Percentiles rank a stretch among this genome's conserved stretches.
These are phyloP conservation scores for Halesus radiatus DNA, from an alignment of 1,140 invertebrate species.

Conservation along the genomic window DNA sequence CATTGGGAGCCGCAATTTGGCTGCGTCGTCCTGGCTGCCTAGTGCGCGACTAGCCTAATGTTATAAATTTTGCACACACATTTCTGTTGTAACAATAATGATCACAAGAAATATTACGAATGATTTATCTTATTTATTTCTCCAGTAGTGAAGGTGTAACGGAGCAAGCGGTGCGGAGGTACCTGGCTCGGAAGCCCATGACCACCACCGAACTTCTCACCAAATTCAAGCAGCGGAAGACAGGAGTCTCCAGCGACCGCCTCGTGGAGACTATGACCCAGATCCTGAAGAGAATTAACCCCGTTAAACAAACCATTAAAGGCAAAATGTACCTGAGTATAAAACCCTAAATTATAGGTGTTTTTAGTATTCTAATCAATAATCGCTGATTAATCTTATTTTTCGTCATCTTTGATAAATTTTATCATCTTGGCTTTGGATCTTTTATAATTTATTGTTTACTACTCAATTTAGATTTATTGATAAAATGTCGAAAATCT, in stretches of 20 bases:
- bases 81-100: too few species aligned
- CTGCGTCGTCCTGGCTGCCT: too few species aligned
- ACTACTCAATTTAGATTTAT: too few species aligned
- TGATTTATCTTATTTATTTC: background rate
- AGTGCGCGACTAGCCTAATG: too few species aligned
- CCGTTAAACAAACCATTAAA: constrained; percentile 92
- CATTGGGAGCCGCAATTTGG: too few species aligned
- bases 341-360: constrained; percentile 65
- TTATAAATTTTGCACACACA: too few species aligned
- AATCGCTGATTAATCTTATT: too few species aligned
- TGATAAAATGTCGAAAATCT: too few species aligned
- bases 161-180: constrained; percentile 93
- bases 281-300: constrained; percentile 95
- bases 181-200: constrained; percentile 95
- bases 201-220: constrained; percentile 94
- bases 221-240: constrained; percentile 96
- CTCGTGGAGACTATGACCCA: constrained; percentile 94
- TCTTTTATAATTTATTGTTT: too few species aligned
- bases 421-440: too few species aligned
- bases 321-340: constrained; percentile 96
- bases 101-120: too few species aligned
- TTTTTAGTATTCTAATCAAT: background rate
- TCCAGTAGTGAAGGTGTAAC: constrained; percentile 87
- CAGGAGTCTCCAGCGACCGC: constrained; percentile 90
- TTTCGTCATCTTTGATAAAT: too few species aligned